phyloP scores from a whole-genome alignment of 2,888 invertebrate genomes.

The Apodemia duryi region DNA sequence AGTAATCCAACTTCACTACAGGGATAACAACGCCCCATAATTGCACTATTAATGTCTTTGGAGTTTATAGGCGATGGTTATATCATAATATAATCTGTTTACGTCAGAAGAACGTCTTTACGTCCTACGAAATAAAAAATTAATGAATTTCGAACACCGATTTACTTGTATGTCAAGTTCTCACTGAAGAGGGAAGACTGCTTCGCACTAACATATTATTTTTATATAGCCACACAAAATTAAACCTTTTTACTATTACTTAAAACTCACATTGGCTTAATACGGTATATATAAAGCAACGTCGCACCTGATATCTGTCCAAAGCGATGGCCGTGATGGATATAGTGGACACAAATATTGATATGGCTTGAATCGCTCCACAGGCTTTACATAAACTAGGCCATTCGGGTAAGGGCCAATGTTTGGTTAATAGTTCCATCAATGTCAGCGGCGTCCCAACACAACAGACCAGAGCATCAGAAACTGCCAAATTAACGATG shows the following conservation, averaged over 20 bases:
- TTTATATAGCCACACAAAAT: background rate
- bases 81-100: no score
- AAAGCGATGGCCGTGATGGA: constrained; percentile 95
- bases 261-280: background rate
- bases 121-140: background rate
- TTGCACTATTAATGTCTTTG: no score
- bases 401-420: constrained; percentile 92
- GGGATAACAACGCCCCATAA: no score
- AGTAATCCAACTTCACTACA: background rate
- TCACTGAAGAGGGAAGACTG: constrained; percentile 2
- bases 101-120: no score
- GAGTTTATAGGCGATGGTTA: no score
- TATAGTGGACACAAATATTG: constrained; percentile 95
- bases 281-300: constrained; percentile 16
- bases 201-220: background rate
- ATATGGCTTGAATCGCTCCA: constrained; percentile 92
- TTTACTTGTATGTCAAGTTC: background rate
- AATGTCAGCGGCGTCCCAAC: constrained; percentile 94
- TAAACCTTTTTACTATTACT: background rate
- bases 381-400: constrained; percentile 90
- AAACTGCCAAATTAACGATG: constrained; percentile 93
- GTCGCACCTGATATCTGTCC: constrained; percentile 86
- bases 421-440: constrained; percentile 90
- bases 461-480: constrained; percentile 91
- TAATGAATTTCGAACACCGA: background rate